Evolutionary conservation across 2,888 invertebrate species (phyloP).

Genomic region (Nomada ferruginata): DNA sequence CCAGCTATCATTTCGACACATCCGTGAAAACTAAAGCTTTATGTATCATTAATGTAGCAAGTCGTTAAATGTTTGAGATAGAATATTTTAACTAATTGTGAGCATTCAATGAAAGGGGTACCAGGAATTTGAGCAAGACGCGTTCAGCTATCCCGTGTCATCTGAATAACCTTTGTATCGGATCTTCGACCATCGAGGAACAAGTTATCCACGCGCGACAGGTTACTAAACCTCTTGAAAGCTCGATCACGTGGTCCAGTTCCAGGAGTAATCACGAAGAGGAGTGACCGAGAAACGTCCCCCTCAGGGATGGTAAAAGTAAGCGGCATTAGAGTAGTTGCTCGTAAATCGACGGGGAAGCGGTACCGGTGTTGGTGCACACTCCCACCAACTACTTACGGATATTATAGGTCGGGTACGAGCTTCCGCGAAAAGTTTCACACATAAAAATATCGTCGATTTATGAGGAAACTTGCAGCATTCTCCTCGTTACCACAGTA

Average conservation of each 20-base stretch:
- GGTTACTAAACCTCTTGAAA: slow-evolving; percentile 65
- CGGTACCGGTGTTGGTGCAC: slow-evolving; percentile 44
- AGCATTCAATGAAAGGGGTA: too few relatives aligned
- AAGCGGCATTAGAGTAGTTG: slow-evolving; percentile 39
- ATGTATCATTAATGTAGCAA: not conserved
- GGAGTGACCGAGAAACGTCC: slow-evolving; percentile 52
- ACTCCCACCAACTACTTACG: slow-evolving; percentile 62
- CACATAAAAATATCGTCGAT: slow-evolving; percentile 79
- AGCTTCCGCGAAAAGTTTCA: slow-evolving; percentile 71
- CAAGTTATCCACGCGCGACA: slow-evolving; percentile 45
- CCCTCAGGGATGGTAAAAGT: not conserved
- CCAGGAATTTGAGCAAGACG: too few relatives aligned
- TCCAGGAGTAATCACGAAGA: slow-evolving; percentile 64
- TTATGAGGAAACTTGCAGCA: slow-evolving; percentile 77
- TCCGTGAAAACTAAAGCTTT: not conserved
- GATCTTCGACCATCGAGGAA: slow-evolving; percentile 14
- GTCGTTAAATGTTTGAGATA: not conserved
- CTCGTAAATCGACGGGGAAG: slow-evolving; percentile 64
- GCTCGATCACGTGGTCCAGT: slow-evolving; percentile 69
- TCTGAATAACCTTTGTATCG: slow-evolving; percentile 41
- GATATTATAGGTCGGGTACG: slow-evolving; percentile 71
- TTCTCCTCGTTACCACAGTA: slow-evolving; percentile 72
- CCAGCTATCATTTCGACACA: not conserved
- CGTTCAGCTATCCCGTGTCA: not conserved
- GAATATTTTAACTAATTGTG: not conserved